Evolutionary conservation across 2,888 invertebrate genomes (phyloP), one percentile per base, ranked within the genome.

Genomic region (Parelbella ahira): DNA sequence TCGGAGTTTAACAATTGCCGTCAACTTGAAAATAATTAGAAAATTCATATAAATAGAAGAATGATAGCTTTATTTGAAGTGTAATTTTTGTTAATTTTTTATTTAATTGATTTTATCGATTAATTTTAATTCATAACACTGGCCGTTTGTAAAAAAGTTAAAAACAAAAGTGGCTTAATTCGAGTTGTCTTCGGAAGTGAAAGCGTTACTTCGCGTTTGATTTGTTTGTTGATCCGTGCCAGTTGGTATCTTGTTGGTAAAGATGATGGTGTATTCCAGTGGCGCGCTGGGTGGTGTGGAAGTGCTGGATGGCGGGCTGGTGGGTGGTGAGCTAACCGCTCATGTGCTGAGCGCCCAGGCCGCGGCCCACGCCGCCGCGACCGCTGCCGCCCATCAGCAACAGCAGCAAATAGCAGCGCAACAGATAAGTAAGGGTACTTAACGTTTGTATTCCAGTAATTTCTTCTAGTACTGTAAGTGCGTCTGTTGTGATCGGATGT

Each of bases 211-310:
- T 41, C 28, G 37, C 43, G 45, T 42, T 45, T 34, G 41, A 38
- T 45, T 51, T 44, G 47, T 13, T 39, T 37, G 53, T 38, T 47
- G 48, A 41, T 43, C 50, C 45, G 53, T 55, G 48, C 50, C 45
- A 46, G 41, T 53, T 37, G 39, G 48, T 50, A 48, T 51, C 60
- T 45, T 53, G 70, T 66, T 82, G 66, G 68, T 69, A 61, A 79
- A 82, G 60, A 76, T 86, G 84, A 84, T 86, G 43, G 65, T 87
- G 53, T 87, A 84, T 86, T 86, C 86, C 72, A 86, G 90, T 66
- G 90, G 90, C 58, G 89, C 90, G 63, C 87, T 90, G 70, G 71
- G 80, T 74, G 81, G 86, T 47, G 78, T 86, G 58, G 86, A 84
- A 50, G 82, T 87, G 56, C 64, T 87, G 54, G 87, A 76, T 62